Percentiles rank a stretch among this genome's conserved stretches.
Conservation (phyloP, 2,797 vertebrate species). For the Mareca strepera region DNA sequence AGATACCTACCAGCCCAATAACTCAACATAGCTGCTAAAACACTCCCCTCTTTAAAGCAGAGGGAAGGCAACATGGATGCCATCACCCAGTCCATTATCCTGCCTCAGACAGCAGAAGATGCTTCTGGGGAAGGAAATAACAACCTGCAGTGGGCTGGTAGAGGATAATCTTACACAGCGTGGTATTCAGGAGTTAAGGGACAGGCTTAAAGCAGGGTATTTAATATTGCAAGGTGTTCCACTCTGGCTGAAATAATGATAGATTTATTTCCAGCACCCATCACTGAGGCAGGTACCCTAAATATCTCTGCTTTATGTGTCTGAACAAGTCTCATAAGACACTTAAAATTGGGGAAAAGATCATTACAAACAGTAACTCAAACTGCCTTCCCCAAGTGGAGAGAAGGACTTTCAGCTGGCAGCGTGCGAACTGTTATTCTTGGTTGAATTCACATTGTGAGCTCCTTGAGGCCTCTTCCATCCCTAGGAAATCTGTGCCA, state of each 20-base stretch:
- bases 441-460: neutral
- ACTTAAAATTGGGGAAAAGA: neutral
- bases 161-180: neutral
- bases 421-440: neutral
- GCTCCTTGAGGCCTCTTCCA: neutral
- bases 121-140: conserved; percentile 7
- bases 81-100: neutral
- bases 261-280: neutral
- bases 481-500: neutral
- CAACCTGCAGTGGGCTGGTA: neutral
- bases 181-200: neutral
- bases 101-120: conserved; percentile 33
- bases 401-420: neutral
- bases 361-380: neutral
- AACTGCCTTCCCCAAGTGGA: neutral
- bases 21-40: neutral
- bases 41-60: neutral
- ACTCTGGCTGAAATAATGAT: neutral
- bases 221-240: neutral
- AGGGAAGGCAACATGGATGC: neutral
- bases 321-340: neutral
- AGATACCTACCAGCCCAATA: neutral
- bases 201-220: neutral
- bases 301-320: neutral
- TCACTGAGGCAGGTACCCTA: neutral